Base-by-base conservation (phyloP, 2,113 vertebrate species). In the Felis chaus region DNA sequence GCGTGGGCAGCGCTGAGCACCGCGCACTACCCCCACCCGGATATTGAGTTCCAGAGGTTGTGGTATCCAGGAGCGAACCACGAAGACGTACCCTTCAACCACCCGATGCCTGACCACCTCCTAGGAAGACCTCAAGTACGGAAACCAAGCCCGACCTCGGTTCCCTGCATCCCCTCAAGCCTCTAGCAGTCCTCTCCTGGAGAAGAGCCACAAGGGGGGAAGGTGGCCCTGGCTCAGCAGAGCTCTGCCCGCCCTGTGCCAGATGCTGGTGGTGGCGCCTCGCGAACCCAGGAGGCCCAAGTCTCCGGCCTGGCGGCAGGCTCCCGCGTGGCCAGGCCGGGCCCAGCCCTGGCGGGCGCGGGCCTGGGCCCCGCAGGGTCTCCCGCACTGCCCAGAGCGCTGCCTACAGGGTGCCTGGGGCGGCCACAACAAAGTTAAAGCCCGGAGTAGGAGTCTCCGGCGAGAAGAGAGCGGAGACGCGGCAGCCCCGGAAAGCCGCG, bases 391-490 rank as follows among this genome's bases (percentile, higher is more conserved):
- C 71, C 84, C 71, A 1, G 89, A 78, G 91, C 25, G 61, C 73
- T 89, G 87, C 87, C 88, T 57, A 1, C 80, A 27, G 41, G 92
- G 39, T 61, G 91, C 93, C 68, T 74, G 39, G 53, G 87, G 12
- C 91, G 83, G 41, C 31, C 94, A 89, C 73, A 97, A 88, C 96
- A 87, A 98, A 98, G 93, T 97, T 16, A 97, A 97, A 73, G 93
- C 88, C 79, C 80, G 0, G 87, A 97, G 66, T 66, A 25, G 69
- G 65, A 93, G 83, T 87, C 93, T 89, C 69, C 0, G 2, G 66
- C 55, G 78, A 92, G 19, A 31, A 91, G 61, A 88, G 50, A 92
- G 48, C 73, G 1, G 65, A 68, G 74, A 86, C 65, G 76, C 90
- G 66, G 2, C 41, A 96, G 82, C 89, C 93, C 2, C 63, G 18